Conservation (phyloP, 2,888 invertebrate genomes). For the Pristionchus japonicus region DNA sequence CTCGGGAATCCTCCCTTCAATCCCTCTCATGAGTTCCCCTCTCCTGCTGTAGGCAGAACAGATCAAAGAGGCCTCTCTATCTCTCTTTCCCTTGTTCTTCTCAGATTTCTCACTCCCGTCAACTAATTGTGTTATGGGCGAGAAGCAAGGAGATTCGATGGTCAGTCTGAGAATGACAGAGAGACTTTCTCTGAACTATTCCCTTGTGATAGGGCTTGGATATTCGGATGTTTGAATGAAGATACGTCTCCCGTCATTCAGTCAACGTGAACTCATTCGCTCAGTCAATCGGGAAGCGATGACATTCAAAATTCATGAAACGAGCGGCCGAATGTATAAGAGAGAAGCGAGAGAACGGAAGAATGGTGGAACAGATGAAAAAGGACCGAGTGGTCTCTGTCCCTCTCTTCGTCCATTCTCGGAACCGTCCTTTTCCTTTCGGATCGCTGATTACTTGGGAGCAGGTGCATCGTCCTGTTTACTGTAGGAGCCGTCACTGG, state of each 20-base stretch:
- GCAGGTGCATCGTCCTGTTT: neutral
- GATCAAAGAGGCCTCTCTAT: neutral
- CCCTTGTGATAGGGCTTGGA: too few species aligned
- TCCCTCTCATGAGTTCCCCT: neutral
- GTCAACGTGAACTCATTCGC: neutral
- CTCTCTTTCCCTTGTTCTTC: neutral
- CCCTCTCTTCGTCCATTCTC: neutral
- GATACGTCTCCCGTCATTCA: neutral
- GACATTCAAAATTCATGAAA: conserved; percentile 25
- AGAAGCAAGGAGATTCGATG: neutral
- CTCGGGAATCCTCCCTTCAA: neutral
- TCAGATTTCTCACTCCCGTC: neutral
- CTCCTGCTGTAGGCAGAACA: neutral
- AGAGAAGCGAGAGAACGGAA: neutral
- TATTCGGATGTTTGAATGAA: too few species aligned
- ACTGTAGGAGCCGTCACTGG: neutral
- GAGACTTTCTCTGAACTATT: neutral
- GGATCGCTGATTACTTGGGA: neutral
- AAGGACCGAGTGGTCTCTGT: neutral
- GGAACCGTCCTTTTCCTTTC: neutral
- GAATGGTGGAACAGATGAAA: neutral
- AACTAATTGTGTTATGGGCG: conserved; percentile 21
- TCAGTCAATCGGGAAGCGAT: neutral
- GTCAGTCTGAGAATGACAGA: neutral
- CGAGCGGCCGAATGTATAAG: neutral